A percentile compares a stretch with the other conserved stretches of the same genome.
These are phyloP conservation scores for Clunio marinus DNA, from an alignment of 2,888 invertebrate species.

Conservation along the genomic window DNA sequence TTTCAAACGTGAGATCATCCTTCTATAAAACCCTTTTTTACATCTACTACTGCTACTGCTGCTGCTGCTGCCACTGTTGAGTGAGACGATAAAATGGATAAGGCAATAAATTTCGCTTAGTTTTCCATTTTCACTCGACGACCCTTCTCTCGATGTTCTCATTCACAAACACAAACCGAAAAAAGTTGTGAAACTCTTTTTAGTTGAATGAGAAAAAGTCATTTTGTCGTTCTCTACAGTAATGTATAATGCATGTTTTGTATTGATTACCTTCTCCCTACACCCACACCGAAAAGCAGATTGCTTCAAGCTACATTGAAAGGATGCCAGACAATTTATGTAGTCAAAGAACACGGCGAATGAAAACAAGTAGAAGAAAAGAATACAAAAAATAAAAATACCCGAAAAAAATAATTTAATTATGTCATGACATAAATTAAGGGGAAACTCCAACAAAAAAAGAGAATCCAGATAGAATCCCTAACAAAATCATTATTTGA, in stretches of 20 bases:
- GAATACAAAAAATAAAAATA: not conserved
- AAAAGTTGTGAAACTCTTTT: not conserved
- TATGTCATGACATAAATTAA: conserved; percentile 34
- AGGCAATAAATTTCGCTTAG: conserved; percentile 20
- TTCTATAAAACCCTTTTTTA: too few relatives aligned
- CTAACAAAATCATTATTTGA: not conserved
- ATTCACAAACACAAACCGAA: too few relatives aligned
- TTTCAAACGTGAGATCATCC: too few relatives aligned
- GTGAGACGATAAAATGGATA: not conserved
- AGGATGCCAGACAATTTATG: not conserved
- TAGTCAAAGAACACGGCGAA: too few relatives aligned
- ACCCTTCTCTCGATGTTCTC: not conserved
- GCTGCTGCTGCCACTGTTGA: too few relatives aligned
- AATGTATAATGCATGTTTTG: conserved; percentile 7
- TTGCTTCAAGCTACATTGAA: too few relatives aligned
- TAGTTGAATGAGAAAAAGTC: not conserved
- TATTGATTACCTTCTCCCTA: conserved; percentile 7
- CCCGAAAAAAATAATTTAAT: conserved; percentile 30
- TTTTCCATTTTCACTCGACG: not conserved
- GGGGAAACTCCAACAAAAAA: not conserved
- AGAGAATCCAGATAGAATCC: not conserved
- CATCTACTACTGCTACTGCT: too few relatives aligned
- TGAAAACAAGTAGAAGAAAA: not conserved
- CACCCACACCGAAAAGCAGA: too few relatives aligned
- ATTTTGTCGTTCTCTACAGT: not conserved